Percentiles rank a stretch among this genome's conserved stretches.
Evolutionary conservation across 1,140 invertebrate genomes (phyloP).

Genomic region (Batillaria attramentaria): DNA sequence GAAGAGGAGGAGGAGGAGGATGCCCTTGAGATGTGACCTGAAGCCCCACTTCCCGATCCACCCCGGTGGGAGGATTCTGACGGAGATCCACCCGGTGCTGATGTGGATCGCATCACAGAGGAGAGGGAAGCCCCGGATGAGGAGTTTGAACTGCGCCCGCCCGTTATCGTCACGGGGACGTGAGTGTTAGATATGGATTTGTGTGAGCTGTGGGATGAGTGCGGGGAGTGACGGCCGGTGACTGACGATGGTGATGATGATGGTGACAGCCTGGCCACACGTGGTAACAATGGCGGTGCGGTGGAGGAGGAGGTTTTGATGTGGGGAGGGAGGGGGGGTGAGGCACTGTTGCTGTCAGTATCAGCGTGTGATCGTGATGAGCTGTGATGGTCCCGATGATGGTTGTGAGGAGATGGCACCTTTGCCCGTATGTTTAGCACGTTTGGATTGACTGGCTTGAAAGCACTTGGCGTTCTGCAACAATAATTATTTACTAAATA

Average conservation of each 20-base stretch:
- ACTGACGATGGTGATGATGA: slow-evolving; percentile 31
- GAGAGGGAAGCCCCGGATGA: background rate
- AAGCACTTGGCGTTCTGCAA: slow-evolving; percentile 50
- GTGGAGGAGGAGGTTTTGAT: slow-evolving; percentile 35
- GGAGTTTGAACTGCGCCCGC: background rate
- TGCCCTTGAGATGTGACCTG: slow-evolving; percentile 1
- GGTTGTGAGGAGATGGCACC: slow-evolving; percentile 26
- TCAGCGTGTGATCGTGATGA: slow-evolving; percentile 25
- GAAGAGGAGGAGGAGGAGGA: slow-evolving; percentile 1
- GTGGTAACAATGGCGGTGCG: slow-evolving; percentile 29
- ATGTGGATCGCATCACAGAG: background rate
- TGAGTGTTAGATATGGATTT: slow-evolving; percentile 43
- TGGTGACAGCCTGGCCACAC: slow-evolving; percentile 20
- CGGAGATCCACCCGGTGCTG: background rate
- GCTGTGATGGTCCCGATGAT: slow-evolving; percentile 29
- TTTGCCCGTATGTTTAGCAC: slow-evolving; percentile 54
- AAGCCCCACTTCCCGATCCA: slow-evolving; percentile 4
- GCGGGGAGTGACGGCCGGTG: slow-evolving; percentile 22
- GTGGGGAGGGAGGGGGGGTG: slow-evolving; percentile 28
- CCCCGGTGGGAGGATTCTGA: background rate
- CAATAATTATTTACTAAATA: no score
- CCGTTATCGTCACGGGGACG: slow-evolving; percentile 37
- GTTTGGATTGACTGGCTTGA: slow-evolving; percentile 50
- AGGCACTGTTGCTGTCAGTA: slow-evolving; percentile 30
- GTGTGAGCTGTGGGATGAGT: slow-evolving; percentile 32